phyloP scores from a whole-genome alignment of 2,113 vertebrate genomes.

The Crotophaga sulcirostris region DNA sequence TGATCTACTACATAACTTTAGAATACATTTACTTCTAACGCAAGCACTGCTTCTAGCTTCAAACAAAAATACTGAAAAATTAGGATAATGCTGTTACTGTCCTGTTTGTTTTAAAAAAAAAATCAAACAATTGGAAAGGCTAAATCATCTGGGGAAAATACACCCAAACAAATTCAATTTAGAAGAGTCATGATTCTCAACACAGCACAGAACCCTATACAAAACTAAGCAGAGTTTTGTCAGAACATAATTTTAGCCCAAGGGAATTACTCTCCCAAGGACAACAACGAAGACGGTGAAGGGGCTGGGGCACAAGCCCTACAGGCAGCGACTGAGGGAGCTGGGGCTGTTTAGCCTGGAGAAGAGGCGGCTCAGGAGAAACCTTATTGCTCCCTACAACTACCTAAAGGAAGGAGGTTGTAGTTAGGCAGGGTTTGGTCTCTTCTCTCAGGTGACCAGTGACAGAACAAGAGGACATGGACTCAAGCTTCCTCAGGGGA shows the following conservation, averaged over 20 bases:
- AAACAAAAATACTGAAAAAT: neutral
- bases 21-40: neutral
- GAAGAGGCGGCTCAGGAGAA: no score
- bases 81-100: neutral
- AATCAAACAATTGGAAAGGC: neutral
- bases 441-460: no score
- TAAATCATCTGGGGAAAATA: neutral
- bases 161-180: neutral
- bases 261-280: no score
- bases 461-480: no score
- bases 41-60: slow-evolving; percentile 27
- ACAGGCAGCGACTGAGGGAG: no score
- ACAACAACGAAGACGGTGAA: no score
- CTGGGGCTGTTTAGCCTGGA: no score
- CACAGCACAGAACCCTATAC: slow-evolving; percentile 9
- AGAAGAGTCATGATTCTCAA: slow-evolving; percentile 9
- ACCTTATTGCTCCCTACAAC: no score
- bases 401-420: no score
- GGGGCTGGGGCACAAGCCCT: no score
- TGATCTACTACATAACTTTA: neutral
- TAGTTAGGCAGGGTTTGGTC: no score
- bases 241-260: neutral
- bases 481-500: no score
- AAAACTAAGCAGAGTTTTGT: slow-evolving; percentile 31
- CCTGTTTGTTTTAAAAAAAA: neutral